phyloP scores from a whole-genome alignment of 2,888 invertebrate genomes.

The Nudaria mundana region DNA sequence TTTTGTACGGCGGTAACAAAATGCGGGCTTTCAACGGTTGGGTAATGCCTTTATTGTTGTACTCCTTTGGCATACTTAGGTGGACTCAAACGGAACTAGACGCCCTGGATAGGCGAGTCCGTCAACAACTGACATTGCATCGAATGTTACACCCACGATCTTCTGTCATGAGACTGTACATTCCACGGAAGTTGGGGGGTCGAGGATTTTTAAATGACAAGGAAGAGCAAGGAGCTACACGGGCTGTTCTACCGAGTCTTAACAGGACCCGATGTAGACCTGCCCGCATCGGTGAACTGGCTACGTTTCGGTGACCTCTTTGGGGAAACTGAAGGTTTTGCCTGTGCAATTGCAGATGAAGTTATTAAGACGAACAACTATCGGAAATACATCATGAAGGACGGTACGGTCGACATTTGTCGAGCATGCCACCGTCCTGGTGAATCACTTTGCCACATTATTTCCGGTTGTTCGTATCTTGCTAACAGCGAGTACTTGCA shows the following conservation, averaged over 20 bases:
- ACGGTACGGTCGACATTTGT: background rate
- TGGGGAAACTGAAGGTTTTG: background rate
- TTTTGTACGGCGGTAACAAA: too few species aligned
- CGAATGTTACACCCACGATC: background rate
- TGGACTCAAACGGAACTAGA: background rate
- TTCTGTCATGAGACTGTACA: background rate
- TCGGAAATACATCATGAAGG: background rate
- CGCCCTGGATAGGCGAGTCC: background rate
- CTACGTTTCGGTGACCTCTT: background rate
- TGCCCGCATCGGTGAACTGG: background rate
- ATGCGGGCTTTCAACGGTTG: too few species aligned
- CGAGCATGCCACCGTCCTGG: background rate
- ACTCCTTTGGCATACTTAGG: background rate
- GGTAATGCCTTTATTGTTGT: too few species aligned
- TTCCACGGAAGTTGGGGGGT: background rate
- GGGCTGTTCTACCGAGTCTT: background rate
- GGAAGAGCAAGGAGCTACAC: background rate
- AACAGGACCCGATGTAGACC: background rate
- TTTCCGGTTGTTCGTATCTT: background rate
- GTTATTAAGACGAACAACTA: background rate
- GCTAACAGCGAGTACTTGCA: background rate
- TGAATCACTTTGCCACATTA: background rate
- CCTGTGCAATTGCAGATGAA: background rate
- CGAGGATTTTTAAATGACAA: slow-evolving; percentile 1
- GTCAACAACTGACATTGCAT: background rate